Percentiles rank a stretch among this genome's conserved stretches.
Evolutionary conservation across 2,113 vertebrate genomes (phyloP).

Genomic region (Saguinus midas): DNA sequence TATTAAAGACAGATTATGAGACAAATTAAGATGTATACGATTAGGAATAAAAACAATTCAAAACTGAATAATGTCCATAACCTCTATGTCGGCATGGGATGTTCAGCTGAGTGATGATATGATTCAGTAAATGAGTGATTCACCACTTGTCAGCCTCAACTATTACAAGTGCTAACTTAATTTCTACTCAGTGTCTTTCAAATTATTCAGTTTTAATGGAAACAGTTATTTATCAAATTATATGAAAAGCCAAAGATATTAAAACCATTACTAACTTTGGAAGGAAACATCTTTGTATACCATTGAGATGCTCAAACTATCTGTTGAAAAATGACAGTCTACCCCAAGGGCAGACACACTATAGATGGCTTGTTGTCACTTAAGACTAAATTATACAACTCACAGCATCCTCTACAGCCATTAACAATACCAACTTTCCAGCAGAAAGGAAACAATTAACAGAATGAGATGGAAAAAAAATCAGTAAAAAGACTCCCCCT

Average conservation of each 20-base stretch:
- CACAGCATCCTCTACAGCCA: not conserved
- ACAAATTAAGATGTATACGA: not conserved
- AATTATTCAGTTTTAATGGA: not conserved
- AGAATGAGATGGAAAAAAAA: not conserved
- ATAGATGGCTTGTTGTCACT: not conserved
- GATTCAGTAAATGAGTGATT: not conserved
- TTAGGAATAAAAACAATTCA: not conserved
- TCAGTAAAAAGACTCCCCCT: not conserved
- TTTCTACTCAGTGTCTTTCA: not conserved
- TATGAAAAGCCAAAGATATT: not conserved
- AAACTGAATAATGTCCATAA: not conserved
- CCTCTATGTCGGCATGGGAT: not conserved
- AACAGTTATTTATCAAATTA: not conserved
- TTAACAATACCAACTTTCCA: not conserved
- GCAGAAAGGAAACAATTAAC: not conserved
- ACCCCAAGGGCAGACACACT: not conserved
- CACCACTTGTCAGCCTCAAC: not conserved
- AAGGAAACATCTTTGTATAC: not conserved
- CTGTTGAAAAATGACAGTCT: not conserved
- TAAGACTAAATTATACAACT: not conserved
- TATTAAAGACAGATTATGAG: not conserved
- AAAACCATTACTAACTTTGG: not conserved
- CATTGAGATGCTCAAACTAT: not conserved
- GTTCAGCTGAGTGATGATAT: not conserved
- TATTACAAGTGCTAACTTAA: not conserved